Conservation (phyloP, 1,140 invertebrate genomes). For the Listronotus bonariensis region DNA sequence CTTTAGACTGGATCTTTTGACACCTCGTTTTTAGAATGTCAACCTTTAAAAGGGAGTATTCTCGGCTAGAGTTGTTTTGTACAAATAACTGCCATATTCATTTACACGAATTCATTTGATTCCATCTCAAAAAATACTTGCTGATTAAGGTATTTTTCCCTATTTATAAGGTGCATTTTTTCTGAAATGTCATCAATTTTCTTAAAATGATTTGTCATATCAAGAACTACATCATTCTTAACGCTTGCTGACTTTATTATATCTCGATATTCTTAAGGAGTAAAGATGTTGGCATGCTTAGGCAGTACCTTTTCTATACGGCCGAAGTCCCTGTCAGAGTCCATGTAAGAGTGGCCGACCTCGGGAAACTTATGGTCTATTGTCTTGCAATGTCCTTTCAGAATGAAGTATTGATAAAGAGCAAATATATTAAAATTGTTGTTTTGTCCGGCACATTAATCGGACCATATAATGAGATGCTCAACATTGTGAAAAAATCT, state of each 20-base stretch:
- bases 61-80: conserved; percentile 6
- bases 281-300: conserved; percentile 26
- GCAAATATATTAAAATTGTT: conserved; percentile 39
- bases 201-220: conserved; percentile 16
- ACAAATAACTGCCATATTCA: conserved; percentile 12
- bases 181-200: conserved; percentile 8
- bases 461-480: conserved; percentile 37
- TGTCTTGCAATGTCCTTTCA: conserved; percentile 20
- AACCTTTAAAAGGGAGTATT: conserved; percentile 12
- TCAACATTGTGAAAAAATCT: conserved; percentile 1
- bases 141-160: conserved; percentile 3
- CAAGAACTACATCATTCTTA: background rate
- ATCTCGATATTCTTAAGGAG: conserved; percentile 31
- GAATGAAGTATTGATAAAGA: conserved; percentile 32
- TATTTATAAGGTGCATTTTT: conserved; percentile 6
- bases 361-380: conserved; percentile 43
- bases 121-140: conserved; percentile 7
- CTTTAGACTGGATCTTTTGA: no score
- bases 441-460: conserved; percentile 39
- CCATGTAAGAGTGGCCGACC: conserved; percentile 34
- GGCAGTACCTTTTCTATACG: conserved; percentile 38
- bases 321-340: conserved; percentile 41
- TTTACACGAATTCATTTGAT: conserved; percentile 21
- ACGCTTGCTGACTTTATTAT: conserved; percentile 20
- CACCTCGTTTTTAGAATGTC: background rate